A percentile compares a stretch with the other conserved stretches of the same genome.
phyloP scores from a whole-genome alignment of 1,140 invertebrate species.

The Neodiprion fabricii region DNA sequence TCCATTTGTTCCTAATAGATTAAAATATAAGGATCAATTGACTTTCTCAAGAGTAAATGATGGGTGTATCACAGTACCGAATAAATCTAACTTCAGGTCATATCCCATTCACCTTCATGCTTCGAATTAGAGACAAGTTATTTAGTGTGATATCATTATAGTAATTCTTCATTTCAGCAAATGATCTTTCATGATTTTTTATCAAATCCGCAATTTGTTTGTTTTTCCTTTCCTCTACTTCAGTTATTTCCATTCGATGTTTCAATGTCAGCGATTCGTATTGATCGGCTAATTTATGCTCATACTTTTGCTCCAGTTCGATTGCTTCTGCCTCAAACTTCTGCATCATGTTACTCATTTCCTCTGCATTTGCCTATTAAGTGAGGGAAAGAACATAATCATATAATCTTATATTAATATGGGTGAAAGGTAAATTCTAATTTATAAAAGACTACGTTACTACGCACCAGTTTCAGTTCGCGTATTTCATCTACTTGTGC shows the following conservation, averaged over 20 bases:
- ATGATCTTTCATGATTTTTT: conserved; percentile 83
- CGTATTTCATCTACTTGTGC: conserved; percentile 72
- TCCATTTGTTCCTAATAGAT: conserved; percentile 80
- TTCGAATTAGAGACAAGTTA: conserved; percentile 84
- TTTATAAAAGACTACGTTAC: background rate
- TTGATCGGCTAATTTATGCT: conserved; percentile 77
- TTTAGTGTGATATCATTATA: conserved; percentile 94
- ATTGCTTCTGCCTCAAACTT: conserved; percentile 78
- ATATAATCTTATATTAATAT: conserved; percentile 20
- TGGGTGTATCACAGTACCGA: background rate
- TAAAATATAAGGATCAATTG: conserved; percentile 11
- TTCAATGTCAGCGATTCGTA: conserved; percentile 78
- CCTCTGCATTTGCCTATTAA: conserved; percentile 55
- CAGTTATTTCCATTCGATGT: conserved; percentile 79
- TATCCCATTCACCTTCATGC: conserved; percentile 68
- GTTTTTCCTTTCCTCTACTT: conserved; percentile 91
- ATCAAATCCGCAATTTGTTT: conserved; percentile 82
- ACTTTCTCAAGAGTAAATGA: conserved; percentile 3
- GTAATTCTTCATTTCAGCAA: conserved; percentile 89
- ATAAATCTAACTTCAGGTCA: background rate
- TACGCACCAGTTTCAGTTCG: conserved; percentile 67
- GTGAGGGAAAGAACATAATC: conserved; percentile 14
- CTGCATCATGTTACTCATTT: conserved; percentile 71
- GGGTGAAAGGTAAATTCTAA: conserved; percentile 3
- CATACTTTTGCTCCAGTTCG: conserved; percentile 83